Base-by-base conservation (phyloP, 2,888 invertebrate genomes). In the Caenorhabditis auriculariae region DNA sequence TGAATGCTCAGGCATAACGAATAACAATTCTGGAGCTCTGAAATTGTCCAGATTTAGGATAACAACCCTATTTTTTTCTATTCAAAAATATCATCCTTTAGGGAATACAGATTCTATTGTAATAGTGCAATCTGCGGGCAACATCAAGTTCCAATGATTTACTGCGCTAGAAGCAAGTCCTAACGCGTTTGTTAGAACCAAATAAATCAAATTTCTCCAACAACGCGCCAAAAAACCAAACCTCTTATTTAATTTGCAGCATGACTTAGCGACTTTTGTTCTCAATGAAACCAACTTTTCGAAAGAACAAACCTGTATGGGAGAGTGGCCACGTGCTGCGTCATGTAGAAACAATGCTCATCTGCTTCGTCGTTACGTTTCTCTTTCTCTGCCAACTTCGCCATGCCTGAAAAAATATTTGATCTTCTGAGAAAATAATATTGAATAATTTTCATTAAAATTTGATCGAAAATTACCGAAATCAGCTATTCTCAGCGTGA, bases 291-390 rank as follows among this genome's bases (percentile, higher is more conserved):
- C 42, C 12, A 19, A 24, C 23, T 35, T 3, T 26, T 17, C 21
- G 28, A 44, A 15, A n/a, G 17, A 26, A n/a, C 15, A 12, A 41
- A 66, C 55, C 59, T 52, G 60, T 78, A 77, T 3, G 77, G 77
- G 0, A 78, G 61, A 2, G 78, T 78, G 23, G 77, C 75, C 2
- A 77, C 74, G 45, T 78, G 76, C 54, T 77, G 77, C 24, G 77
- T 78, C 78, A 78, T 77, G 57, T 78, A 78, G 54, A 76, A 78
- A 54, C 77, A 76, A 50, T 77, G 75, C 49, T 78, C 78, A 35
- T 78, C 77, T 4, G 72, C 66, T 42, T 78, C 76, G 41, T 75
- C 74, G 27, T 68, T 63, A 21, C 53, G 58, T 23, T 46, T 52
- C 24, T 66, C 60, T 29, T 59, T 60, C 42, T 63, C 57, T n/a